A percentile compares a stretch with the other conserved stretches of the same genome.
Evolutionary conservation across 2,113 vertebrate species (phyloP).

Genomic region (Malurus alboscapulatus): DNA sequence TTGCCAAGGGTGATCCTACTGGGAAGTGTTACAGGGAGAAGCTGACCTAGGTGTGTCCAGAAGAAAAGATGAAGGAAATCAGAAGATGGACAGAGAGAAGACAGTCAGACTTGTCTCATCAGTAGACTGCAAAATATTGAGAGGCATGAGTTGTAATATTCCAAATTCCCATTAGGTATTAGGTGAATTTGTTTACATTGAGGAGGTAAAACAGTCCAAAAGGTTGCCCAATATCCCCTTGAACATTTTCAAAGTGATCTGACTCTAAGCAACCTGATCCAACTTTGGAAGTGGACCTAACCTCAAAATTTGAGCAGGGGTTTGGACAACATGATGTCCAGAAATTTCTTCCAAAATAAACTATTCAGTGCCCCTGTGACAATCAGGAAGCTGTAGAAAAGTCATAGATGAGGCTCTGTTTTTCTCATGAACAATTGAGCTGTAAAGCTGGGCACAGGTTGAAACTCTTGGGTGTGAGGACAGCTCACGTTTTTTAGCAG

Average conservation of each 20-base stretch:
- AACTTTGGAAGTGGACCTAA: not conserved
- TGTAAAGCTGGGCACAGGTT: not conserved
- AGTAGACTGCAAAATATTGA: not conserved
- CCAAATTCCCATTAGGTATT: not conserved
- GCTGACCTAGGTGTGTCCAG: not conserved
- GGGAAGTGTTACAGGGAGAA: not conserved
- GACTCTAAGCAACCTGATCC: not conserved
- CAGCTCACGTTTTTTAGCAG: not conserved
- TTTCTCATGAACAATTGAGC: not conserved
- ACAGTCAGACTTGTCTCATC: not conserved
- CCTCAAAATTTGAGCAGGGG: not conserved
- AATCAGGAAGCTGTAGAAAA: not conserved
- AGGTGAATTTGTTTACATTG: not conserved
- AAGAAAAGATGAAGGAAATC: not conserved
- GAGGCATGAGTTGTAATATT: not conserved
- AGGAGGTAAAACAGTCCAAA: not conserved
- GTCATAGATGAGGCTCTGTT: not conserved
- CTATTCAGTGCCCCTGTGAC: not conserved
- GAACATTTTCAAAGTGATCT: not conserved
- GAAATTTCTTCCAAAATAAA: conserved; percentile 2
- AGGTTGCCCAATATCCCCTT: not conserved
- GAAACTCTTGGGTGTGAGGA: not conserved
- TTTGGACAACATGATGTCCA: not conserved
- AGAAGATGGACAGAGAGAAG: not conserved
- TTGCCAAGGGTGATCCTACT: not conserved